Percentiles rank a stretch among this genome's conserved stretches.
These are phyloP conservation scores for Aporophyla lueneburgensis DNA, from an alignment of 2,888 invertebrate genomes.

Conservation along the genomic window DNA sequence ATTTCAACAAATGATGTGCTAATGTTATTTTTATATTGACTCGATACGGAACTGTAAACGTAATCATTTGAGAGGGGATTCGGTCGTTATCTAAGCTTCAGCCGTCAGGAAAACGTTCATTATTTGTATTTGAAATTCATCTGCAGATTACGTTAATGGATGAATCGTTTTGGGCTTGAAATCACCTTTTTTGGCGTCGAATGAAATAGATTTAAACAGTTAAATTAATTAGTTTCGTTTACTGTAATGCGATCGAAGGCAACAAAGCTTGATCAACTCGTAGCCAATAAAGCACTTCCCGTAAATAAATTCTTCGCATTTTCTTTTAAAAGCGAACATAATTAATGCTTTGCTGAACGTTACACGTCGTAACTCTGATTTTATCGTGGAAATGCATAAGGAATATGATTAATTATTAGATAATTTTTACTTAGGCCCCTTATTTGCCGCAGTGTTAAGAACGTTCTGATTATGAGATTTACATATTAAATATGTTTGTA, in stretches of 20 bases:
- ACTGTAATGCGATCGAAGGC: slow-evolving; percentile 25
- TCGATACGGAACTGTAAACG: slow-evolving; percentile 48
- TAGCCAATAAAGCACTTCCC: slow-evolving; percentile 3
- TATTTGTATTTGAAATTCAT: slow-evolving; percentile 55
- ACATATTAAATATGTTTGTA: background rate
- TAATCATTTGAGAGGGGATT: slow-evolving; percentile 47
- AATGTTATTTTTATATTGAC: slow-evolving; percentile 62
- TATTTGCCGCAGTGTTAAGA: slow-evolving; percentile 26
- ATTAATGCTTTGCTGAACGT: slow-evolving; percentile 33
- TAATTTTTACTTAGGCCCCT: slow-evolving; percentile 27
- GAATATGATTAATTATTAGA: slow-evolving; percentile 50
- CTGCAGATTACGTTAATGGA: slow-evolving; percentile 50
- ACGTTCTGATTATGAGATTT: slow-evolving; percentile 14
- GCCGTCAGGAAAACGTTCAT: slow-evolving; percentile 35
- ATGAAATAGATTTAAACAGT: slow-evolving; percentile 41
- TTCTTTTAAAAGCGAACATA: slow-evolving; percentile 25
- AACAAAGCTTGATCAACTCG: slow-evolving; percentile 24
- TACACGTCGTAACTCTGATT: slow-evolving; percentile 36
- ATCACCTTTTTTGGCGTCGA: slow-evolving; percentile 33
- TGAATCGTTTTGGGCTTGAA: slow-evolving; percentile 38
- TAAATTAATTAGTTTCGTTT: slow-evolving; percentile 50
- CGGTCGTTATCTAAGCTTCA: slow-evolving; percentile 36
- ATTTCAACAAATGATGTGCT: slow-evolving; percentile 69
- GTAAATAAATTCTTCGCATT: slow-evolving; percentile 6
- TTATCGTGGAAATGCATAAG: slow-evolving; percentile 38